These are phyloP conservation scores for Catostylus mosaicus DNA, from an alignment of 30 jellyfish, hydroid and myxozoan species.

Conservation along the genomic window DNA sequence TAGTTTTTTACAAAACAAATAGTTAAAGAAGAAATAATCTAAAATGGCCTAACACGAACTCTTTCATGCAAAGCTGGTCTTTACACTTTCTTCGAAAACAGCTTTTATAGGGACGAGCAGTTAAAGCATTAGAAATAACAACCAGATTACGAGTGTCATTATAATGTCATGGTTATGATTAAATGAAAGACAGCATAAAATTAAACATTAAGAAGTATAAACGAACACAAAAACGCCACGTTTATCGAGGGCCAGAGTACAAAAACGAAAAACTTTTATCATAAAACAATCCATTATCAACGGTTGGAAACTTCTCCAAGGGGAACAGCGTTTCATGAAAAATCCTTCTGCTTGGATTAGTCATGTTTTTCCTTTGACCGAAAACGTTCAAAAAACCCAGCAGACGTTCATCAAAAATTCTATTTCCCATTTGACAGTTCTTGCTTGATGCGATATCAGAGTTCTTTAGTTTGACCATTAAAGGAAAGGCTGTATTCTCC, in stretches of 20 bases:
- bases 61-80: too few species aligned
- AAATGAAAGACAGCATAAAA: too few species aligned
- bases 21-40: too few species aligned
- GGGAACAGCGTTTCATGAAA: neutral
- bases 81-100: too few species aligned
- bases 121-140: too few species aligned
- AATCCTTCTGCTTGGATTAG: neutral
- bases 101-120: too few species aligned
- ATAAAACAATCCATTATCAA: neutral
- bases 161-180: too few species aligned
- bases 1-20: too few species aligned
- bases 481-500: neutral
- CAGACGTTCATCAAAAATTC: neutral
- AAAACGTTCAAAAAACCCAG: neutral
- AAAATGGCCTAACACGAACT: too few species aligned
- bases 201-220: too few species aligned
- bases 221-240: too few species aligned
- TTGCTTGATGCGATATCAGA: neutral
- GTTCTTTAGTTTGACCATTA: neutral
- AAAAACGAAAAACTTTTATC: neutral
- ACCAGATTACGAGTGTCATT: too few species aligned
- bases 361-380: neutral
- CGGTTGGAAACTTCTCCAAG: neutral
- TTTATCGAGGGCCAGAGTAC: neutral
- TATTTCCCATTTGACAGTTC: neutral